Evolutionary conservation across 2,113 vertebrate genomes (phyloP).

Genomic region (Ophthalmolycus amberensis): DNA sequence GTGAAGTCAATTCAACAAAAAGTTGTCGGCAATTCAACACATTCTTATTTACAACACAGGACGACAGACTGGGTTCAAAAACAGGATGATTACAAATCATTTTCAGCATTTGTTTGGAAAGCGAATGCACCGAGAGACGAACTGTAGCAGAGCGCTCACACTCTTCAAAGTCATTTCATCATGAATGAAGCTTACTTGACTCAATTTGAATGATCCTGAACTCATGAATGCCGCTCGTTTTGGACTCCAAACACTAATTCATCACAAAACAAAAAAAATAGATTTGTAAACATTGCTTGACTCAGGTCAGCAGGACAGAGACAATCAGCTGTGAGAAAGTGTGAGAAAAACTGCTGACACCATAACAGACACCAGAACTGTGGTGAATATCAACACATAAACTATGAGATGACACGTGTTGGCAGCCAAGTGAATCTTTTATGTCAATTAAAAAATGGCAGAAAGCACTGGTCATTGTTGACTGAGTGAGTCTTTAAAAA

Average conservation of each 20-base stretch:
- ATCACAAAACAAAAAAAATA: background rate
- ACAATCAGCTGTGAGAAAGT: slow-evolving; percentile 14
- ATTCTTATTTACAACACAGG: slow-evolving; percentile 66
- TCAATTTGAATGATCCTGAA: slow-evolving; percentile 2
- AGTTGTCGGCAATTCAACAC: slow-evolving; percentile 32
- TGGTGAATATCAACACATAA: background rate
- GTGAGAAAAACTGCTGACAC: slow-evolving; percentile 1
- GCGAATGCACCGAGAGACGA: background rate
- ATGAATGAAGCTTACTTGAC: background rate
- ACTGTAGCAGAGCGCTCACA: background rate
- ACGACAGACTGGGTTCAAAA: slow-evolving; percentile 27
- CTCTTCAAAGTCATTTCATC: background rate
- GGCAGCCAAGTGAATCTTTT: slow-evolving; percentile 7
- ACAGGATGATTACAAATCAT: background rate
- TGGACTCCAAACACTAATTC: slow-evolving; percentile 2
- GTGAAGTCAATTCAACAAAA: slow-evolving; percentile 47
- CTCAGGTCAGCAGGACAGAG: slow-evolving; percentile 6
- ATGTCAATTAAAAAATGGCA: slow-evolving; percentile 8
- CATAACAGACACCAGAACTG: background rate
- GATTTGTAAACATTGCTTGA: slow-evolving; percentile 34
- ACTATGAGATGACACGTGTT: background rate
- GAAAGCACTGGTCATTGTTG: background rate
- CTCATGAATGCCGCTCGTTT: background rate
- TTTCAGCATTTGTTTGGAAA: slow-evolving; percentile 12
- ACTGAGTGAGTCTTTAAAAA: background rate